These are phyloP conservation scores for Styela plicata DNA, from an alignment of 23 tunicate genomes.

Conservation along the genomic window DNA sequence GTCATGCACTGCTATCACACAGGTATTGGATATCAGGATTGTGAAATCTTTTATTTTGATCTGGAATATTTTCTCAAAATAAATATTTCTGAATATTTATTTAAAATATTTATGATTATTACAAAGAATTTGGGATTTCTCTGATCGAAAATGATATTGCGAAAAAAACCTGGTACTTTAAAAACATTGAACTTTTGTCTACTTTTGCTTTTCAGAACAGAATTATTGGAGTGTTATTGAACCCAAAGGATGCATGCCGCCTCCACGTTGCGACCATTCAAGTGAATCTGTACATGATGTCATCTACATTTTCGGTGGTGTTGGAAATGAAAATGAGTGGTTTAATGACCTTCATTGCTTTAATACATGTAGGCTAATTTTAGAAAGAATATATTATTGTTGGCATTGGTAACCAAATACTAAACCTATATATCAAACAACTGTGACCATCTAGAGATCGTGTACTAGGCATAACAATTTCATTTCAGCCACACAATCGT, in stretches of 20 bases:
- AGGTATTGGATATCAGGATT: no score
- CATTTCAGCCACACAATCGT: conserved; percentile 23
- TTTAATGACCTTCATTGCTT: conserved; percentile 58
- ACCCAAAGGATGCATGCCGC: conserved; percentile 34
- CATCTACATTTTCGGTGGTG: conserved; percentile 74
- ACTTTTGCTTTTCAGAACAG: not conserved
- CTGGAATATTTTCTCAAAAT: no score
- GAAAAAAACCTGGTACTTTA: no score
- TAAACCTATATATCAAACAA: no score
- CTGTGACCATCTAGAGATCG: not conserved
- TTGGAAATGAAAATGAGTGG: conserved; percentile 24
- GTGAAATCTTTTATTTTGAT: no score
- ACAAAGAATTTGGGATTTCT: no score
- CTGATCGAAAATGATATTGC: no score
- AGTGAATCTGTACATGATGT: conserved; percentile 41
- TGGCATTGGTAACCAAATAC: no score
- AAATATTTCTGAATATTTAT: no score
- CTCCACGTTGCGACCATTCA: conserved; percentile 62
- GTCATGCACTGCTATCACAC: conserved; percentile 29
- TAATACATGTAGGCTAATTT: conserved; percentile 59
- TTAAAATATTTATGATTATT: no score
- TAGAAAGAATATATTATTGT: no score
- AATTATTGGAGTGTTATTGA: conserved; percentile 14
- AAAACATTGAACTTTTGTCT: no score
- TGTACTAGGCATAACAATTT: not conserved